Conservation (phyloP, 2,888 invertebrate species). For the Acanthosoma haemorrhoidale region DNA sequence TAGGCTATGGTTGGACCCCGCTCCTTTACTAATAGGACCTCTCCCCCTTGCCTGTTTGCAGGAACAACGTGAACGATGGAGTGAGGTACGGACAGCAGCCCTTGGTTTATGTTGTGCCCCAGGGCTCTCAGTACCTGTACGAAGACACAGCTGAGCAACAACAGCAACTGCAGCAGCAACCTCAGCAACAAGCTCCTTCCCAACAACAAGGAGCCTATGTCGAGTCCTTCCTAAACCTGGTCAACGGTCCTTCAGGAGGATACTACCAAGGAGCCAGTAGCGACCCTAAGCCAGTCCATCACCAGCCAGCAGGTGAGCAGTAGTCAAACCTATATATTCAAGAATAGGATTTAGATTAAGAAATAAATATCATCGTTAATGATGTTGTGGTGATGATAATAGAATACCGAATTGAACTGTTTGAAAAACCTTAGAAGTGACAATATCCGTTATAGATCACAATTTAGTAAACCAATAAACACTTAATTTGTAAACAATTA, state of each 20-base stretch:
- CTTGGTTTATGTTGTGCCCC: constrained; percentile 32
- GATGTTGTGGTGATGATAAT: too few relatives aligned
- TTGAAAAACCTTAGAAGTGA: too few relatives aligned
- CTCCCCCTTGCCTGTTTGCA: background rate
- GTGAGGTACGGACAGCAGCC: constrained; percentile 34
- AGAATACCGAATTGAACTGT: too few relatives aligned
- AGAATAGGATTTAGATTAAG: too few relatives aligned
- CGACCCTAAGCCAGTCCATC: background rate
- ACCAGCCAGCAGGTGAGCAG: background rate
- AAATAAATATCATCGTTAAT: too few relatives aligned
- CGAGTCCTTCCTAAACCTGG: constrained; percentile 26
- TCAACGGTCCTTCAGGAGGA: background rate
- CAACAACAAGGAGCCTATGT: constrained; percentile 11
- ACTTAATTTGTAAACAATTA: too few relatives aligned
- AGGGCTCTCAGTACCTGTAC: constrained; percentile 34
- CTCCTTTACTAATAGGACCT: too few relatives aligned
- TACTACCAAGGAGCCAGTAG: background rate
- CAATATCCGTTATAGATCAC: too few relatives aligned
- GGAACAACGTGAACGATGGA: constrained; percentile 35
- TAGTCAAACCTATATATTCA: too few relatives aligned
- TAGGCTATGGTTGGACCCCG: too few relatives aligned
- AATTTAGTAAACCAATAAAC: too few relatives aligned
- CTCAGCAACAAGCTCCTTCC: background rate
- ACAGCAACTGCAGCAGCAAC: constrained; percentile 4
- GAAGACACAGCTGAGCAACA: constrained; percentile 33